A percentile compares a stretch with the other conserved stretches of the same genome.
Conservation (phyloP, 2,888 invertebrate species). For the Rosalia funebris region DNA sequence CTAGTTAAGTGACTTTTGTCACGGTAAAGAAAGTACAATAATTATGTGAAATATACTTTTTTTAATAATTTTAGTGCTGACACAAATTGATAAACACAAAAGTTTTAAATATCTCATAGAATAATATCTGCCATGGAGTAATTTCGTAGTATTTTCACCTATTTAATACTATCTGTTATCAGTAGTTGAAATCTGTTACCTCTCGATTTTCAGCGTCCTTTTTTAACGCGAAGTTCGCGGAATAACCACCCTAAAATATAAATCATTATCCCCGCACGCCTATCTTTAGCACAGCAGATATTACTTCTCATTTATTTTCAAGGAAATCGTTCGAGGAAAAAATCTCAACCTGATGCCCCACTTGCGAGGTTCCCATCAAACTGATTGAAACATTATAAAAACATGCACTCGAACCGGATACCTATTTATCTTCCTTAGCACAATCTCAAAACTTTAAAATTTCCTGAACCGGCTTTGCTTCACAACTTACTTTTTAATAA, state of each 20-base stretch:
- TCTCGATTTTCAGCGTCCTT: background rate
- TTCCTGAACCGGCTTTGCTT: constrained; percentile 26
- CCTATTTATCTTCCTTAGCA: constrained; percentile 45
- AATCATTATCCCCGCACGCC: constrained; percentile 22
- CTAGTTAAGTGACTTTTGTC: too few relatives aligned
- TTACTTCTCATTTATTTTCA: constrained; percentile 42
- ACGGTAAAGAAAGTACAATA: too few relatives aligned
- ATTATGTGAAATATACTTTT: too few relatives aligned
- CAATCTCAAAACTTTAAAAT: constrained; percentile 45
- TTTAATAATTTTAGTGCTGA: too few relatives aligned
- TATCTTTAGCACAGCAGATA: constrained; percentile 26
- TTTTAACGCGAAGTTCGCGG: background rate
- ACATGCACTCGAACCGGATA: constrained; percentile 39
- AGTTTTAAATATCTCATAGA: too few relatives aligned
- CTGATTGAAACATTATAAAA: constrained; percentile 52
- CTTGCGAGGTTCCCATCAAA: constrained; percentile 48
- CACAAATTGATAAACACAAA: too few relatives aligned
- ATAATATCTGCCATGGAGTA: too few relatives aligned
- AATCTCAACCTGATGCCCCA: constrained; percentile 46
- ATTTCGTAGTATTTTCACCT: too few relatives aligned
- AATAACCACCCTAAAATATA: background rate
- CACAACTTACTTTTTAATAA: constrained; percentile 33
- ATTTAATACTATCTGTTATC: too few relatives aligned
- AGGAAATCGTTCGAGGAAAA: constrained; percentile 45
- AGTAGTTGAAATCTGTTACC: background rate